Evolutionary conservation across 2,888 invertebrate genomes (phyloP), one percentile per base, ranked within the genome.

Genomic region (Hylaea fasciaria): DNA sequence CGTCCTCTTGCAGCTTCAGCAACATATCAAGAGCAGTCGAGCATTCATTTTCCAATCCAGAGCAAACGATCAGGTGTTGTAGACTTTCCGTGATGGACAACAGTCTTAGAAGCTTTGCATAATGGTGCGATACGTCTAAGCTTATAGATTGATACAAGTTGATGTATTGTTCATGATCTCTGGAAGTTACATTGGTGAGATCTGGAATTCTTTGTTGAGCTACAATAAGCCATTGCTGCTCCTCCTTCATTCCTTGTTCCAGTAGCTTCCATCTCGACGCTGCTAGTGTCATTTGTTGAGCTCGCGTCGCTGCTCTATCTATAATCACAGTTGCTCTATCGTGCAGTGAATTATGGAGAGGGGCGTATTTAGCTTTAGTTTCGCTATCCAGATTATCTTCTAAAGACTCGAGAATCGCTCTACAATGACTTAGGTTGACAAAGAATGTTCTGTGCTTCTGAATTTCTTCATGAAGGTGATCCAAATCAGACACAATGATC

Each of bases 381-480:
- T 97, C 97, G 39, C 93, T 93, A 74, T 97, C 97, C 40, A 97
- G 91, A 79, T 97, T 96, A 67, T 95, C 95, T 85, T 97, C 97
- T 22, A 97, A 86, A 0, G 97, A 97, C 82, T 97, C 97, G 40
- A 98, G 89, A 73, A 97, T 96, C 11, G 96, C 96, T 71, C 96
- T 94, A 76, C 97, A 97, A 69, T 97, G 97, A 74, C 97, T 97
- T 9, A 98, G 85, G 72, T 97, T 97, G 0, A 97, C 96, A 78
- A 97, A 97, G 92, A 97, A 97, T 77, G 96, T 97, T 40, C 97
- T 93, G 75, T 97, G 97, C 78, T 96, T 97, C 75, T 97, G 97
- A 88, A 97, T 96, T 89, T 97, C 97, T 75, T 97, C 96, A 75
- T 96, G 96, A n/a, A 97, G 87, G 73, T 97, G 96, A 72, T 96